A percentile compares a stretch with the other conserved stretches of the same genome.
Evolutionary conservation across 2,113 vertebrate genomes (phyloP).

Genomic region (Recurvirostra avosetta): DNA sequence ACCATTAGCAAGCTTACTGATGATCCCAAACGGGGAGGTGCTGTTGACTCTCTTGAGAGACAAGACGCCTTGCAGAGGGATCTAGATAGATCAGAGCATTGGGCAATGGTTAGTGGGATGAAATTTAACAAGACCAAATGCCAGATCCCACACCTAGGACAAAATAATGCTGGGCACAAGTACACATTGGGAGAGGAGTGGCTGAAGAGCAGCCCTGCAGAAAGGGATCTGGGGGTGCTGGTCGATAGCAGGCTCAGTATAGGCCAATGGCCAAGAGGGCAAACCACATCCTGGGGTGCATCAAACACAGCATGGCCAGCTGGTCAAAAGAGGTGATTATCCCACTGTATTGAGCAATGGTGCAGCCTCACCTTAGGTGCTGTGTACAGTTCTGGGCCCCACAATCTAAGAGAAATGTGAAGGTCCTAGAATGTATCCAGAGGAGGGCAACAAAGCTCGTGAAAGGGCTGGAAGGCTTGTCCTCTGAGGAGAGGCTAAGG

Average conservation of each 20-base stretch:
- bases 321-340: too few relatives aligned
- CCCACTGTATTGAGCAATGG: rapidly evolving
- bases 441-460: not conserved
- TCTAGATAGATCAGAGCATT: not conserved
- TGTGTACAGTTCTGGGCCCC: not conserved
- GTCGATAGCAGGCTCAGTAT: not conserved
- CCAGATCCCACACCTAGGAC: not conserved
- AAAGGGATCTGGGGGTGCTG: not conserved
- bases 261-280: not conserved
- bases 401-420: not conserved
- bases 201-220: not conserved
- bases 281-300: not conserved
- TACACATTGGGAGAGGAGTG: not conserved
- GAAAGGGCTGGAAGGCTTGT: not conserved
- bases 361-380: not conserved
- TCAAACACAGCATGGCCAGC: not conserved
- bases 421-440: not conserved
- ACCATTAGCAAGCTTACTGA: not conserved
- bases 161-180: not conserved
- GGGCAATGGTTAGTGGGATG: not conserved
- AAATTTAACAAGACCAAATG: not conserved
- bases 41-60: not conserved
- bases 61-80: not conserved
- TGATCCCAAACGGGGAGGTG: not conserved
- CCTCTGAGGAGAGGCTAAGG: not conserved